Evolutionary conservation across 2,113 vertebrate genomes (phyloP).

Genomic region (Danionella cerebrum): DNA sequence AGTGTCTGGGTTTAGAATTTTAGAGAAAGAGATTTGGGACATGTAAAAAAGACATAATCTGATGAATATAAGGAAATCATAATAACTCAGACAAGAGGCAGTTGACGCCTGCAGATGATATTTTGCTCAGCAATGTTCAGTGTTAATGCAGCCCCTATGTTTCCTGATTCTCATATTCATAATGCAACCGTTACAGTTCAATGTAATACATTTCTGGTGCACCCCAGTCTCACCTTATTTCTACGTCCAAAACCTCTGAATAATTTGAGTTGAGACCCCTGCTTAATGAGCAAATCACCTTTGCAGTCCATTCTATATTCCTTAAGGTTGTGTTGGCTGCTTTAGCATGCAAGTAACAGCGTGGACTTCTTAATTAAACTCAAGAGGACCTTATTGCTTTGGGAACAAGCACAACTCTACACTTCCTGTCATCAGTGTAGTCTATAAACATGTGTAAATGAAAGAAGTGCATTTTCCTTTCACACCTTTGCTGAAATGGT

Average conservation of each 20-base stretch:
- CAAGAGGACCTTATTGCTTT: conserved; percentile 29
- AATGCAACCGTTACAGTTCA: too few relatives aligned
- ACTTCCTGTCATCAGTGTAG: neutral
- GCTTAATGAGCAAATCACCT: conserved; percentile 1
- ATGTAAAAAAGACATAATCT: neutral
- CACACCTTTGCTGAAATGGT: conserved; percentile 10
- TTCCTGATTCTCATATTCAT: too few relatives aligned
- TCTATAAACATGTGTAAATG: neutral
- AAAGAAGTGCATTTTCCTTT: neutral
- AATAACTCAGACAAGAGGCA: too few relatives aligned
- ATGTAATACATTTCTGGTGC: too few relatives aligned
- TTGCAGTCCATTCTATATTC: neutral
- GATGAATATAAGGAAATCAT: too few relatives aligned
- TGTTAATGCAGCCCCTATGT: too few relatives aligned
- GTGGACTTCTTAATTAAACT: conserved; percentile 23
- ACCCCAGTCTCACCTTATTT: too few relatives aligned
- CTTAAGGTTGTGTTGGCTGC: neutral
- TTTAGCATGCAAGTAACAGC: neutral
- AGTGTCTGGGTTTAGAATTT: neutral
- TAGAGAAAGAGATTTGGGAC: too few relatives aligned
- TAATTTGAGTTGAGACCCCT: neutral
- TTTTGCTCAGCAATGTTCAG: too few relatives aligned
- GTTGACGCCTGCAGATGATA: too few relatives aligned
- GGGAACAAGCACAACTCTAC: conserved; percentile 6
- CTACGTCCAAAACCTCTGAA: too few relatives aligned